These are phyloP conservation scores for Heliconius hermathena DNA, from an alignment of 1,140 invertebrate genomes.

Conservation along the genomic window DNA sequence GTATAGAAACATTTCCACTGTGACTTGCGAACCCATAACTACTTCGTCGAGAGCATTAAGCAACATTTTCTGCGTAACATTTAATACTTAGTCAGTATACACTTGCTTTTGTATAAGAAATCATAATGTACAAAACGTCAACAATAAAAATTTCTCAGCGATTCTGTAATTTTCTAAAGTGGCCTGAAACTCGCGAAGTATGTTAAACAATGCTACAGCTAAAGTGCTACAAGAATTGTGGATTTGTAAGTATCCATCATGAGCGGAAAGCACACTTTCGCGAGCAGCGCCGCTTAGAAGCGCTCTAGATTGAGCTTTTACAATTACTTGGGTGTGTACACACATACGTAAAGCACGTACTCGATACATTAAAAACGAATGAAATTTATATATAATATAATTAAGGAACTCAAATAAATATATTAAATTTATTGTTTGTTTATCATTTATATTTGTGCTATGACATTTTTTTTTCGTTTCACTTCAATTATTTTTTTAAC, in stretches of 20 bases:
- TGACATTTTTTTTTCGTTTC: too few species aligned
- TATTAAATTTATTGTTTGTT: too few species aligned
- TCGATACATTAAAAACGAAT: background rate
- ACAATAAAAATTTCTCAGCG: background rate
- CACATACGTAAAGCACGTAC: background rate
- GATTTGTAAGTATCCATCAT: slow-evolving; percentile 23
- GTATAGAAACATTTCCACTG: too few species aligned
- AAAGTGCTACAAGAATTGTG: slow-evolving; percentile 23
- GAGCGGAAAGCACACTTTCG: slow-evolving; percentile 21
- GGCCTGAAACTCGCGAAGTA: background rate
- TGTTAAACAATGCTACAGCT: slow-evolving; percentile 14
- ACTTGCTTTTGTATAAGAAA: background rate
- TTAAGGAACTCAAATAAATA: background rate
- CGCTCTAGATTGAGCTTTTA: slow-evolving; percentile 20
- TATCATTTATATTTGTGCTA: too few species aligned
- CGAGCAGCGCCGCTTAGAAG: background rate
- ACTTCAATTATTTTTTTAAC: too few species aligned
- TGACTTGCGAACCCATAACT: too few species aligned
- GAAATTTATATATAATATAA: background rate
- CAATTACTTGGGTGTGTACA: background rate
- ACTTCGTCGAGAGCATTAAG: too few species aligned
- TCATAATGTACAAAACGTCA: background rate
- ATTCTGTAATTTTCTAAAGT: slow-evolving; percentile 13
- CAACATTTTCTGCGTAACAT: too few species aligned
- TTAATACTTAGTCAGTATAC: background rate